phyloP scores from a whole-genome alignment of 1,140 invertebrate species.

The Macrostomum lignano region DNA sequence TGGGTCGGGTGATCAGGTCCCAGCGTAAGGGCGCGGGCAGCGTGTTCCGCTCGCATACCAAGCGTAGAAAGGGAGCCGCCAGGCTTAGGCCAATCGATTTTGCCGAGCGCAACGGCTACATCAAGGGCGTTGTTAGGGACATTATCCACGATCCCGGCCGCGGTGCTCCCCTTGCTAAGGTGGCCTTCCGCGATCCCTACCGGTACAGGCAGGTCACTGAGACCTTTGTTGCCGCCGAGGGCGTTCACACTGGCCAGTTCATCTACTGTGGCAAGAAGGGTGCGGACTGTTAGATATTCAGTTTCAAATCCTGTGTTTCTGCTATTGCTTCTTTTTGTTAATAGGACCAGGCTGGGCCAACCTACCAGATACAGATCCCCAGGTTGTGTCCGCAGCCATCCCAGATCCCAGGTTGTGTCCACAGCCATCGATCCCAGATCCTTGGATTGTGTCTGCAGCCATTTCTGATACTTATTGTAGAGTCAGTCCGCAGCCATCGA shows the following conservation, averaged over 20 bases:
- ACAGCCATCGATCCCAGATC: too few relatives aligned
- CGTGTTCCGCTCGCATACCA: constrained; percentile 84
- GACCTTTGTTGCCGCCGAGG: constrained; percentile 85
- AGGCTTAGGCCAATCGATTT: constrained; percentile 78
- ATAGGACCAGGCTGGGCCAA: too few relatives aligned
- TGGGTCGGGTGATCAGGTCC: constrained; percentile 95
- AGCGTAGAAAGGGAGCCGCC: constrained; percentile 85
- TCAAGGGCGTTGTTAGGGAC: constrained; percentile 90
- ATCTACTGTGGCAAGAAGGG: constrained; percentile 97
- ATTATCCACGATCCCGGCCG: constrained; percentile 96
- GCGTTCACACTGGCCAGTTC: constrained; percentile 96
- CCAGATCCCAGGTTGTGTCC: too few relatives aligned
- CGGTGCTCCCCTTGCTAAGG: constrained; percentile 78
- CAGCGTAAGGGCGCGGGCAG: constrained; percentile 94
- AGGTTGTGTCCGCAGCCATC: too few relatives aligned
- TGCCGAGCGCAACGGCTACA: constrained; percentile 87
- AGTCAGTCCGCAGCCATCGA: too few relatives aligned
- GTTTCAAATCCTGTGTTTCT: too few relatives aligned
- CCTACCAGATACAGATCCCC: too few relatives aligned
- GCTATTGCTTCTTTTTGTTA: too few relatives aligned
- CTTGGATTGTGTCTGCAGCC: too few relatives aligned
- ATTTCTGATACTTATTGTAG: too few relatives aligned
- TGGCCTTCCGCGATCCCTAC: constrained; percentile 90
- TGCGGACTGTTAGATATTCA: too few relatives aligned
- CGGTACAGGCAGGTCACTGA: constrained; percentile 81